These are phyloP conservation scores for Lagorchestes hirsutus DNA, from an alignment of 2,797 vertebrate species.

Conservation along the genomic window DNA sequence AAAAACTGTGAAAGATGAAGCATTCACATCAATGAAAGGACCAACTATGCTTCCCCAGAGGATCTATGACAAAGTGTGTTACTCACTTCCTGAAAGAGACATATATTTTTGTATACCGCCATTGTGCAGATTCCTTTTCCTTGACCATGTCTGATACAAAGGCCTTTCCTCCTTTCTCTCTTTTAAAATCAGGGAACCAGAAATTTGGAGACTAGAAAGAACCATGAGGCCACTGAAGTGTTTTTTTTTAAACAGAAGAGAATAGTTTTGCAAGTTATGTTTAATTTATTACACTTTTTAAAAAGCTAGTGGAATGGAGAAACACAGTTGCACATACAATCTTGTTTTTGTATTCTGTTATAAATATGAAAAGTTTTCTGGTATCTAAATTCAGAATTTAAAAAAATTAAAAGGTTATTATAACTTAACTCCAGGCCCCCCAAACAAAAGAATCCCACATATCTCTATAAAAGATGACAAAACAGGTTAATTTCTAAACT, in stretches of 20 bases:
- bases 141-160: background rate
- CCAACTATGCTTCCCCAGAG: background rate
- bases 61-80: background rate
- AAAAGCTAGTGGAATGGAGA: background rate
- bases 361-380: background rate
- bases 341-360: background rate
- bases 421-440: background rate
- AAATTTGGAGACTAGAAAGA: background rate
- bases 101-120: background rate
- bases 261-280: too few relatives aligned
- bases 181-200: background rate
- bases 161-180: background rate
- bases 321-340: background rate
- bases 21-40: background rate
- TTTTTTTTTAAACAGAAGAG: too few relatives aligned
- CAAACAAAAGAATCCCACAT: background rate
- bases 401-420: background rate
- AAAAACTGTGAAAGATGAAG: background rate
- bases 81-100: background rate
- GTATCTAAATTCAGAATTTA: background rate
- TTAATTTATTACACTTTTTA: background rate
- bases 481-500: constrained; percentile 13
- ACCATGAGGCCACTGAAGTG: background rate
- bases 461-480: background rate
- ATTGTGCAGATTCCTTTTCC: background rate